phyloP scores from a whole-genome alignment of 2,888 invertebrate species.

The Acleris cristana region DNA sequence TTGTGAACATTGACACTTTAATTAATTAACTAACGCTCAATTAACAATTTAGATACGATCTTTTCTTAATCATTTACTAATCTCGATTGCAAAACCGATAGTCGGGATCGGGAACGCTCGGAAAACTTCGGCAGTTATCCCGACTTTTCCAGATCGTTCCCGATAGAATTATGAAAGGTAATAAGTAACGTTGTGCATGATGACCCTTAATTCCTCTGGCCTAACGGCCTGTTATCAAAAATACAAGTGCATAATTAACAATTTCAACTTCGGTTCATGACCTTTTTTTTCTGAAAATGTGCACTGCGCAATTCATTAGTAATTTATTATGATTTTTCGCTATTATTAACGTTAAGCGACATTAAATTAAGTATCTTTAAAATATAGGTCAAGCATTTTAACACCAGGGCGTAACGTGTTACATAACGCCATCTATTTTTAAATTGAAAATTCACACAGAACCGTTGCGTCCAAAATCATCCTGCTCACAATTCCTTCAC shows the following conservation, averaged over 20 bases:
- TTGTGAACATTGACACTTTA: conserved; percentile 2
- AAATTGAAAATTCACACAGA: background rate
- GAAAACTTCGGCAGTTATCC: background rate
- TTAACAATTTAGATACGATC: conserved; percentile 16
- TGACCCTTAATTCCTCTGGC: background rate
- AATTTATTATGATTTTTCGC: too few species aligned
- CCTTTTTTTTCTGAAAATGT: too few species aligned
- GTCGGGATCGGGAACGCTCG: background rate
- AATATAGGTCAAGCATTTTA: background rate
- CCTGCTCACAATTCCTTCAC: background rate
- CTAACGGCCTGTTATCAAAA: too few species aligned
- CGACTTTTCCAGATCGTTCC: conserved; percentile 4
- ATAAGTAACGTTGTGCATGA: background rate
- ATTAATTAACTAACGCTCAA: conserved; percentile 21
- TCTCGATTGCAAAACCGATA: conserved; percentile 1
- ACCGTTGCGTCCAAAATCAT: background rate
- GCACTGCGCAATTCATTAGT: too few species aligned
- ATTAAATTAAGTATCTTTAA: background rate
- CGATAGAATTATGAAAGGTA: background rate
- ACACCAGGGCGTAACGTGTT: conserved; percentile 11
- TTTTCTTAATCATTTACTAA: conserved; percentile 1
- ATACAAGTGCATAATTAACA: too few species aligned
- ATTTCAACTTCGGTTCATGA: too few species aligned
- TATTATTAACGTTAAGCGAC: too few species aligned
- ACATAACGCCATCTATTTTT: conserved; percentile 20